Conservation (phyloP, 2,797 vertebrate species). For the Chromobotia macracanthus region DNA sequence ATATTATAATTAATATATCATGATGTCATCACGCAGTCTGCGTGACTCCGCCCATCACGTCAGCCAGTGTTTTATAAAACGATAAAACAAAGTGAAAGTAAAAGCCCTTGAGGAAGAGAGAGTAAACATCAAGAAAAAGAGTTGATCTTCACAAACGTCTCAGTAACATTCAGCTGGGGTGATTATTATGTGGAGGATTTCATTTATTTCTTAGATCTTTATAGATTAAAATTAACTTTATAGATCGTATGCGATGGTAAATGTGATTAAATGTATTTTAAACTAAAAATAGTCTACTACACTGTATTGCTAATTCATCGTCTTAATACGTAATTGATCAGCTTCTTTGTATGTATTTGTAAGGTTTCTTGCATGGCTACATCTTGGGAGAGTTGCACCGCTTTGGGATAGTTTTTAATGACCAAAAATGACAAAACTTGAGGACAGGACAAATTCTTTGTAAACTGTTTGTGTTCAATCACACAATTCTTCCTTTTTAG, state of each 20-base stretch:
- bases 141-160: background rate
- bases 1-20: too few species aligned
- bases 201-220: too few species aligned
- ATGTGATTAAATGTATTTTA: too few species aligned
- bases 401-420: background rate
- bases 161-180: background rate
- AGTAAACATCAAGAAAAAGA: background rate
- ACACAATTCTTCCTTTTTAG: slow-evolving; percentile 28
- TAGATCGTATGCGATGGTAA: background rate
- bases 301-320: background rate
- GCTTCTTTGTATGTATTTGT: background rate
- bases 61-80: slow-evolving; percentile 39
- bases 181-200: background rate
- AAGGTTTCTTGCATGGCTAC: too few species aligned
- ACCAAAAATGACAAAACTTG: background rate
- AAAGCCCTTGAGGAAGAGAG: too few species aligned
- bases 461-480: slow-evolving; percentile 2
- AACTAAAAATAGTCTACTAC: too few species aligned
- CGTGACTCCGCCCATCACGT: slow-evolving; percentile 11
- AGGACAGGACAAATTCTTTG: too few species aligned
- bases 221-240: too few species aligned
- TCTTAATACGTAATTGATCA: background rate
- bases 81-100: slow-evolving; percentile 19
- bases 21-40: slow-evolving; percentile 46
- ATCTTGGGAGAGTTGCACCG: background rate